Conservation (phyloP, 1,140 invertebrate species). For the Apis florea region DNA sequence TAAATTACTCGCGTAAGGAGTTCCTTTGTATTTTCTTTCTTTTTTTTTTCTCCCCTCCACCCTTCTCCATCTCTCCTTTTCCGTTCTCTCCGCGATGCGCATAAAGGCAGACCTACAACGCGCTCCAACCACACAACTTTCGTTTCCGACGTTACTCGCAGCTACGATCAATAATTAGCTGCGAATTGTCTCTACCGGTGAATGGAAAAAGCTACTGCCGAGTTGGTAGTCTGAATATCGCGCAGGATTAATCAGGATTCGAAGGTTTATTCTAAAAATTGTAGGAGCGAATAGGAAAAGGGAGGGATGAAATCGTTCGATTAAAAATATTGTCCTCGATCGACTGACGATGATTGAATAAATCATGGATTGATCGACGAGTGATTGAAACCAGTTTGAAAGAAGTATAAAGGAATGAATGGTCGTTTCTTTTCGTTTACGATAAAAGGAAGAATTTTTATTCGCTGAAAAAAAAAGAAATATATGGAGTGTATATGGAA, state of each 20-base stretch:
- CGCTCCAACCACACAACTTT: background rate
- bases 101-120: slow-evolving; percentile 2
- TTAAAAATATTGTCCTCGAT: background rate
- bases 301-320: background rate
- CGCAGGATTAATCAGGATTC: background rate
- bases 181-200: background rate
- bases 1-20: slow-evolving; percentile 26
- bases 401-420: background rate
- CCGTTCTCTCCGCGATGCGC: background rate
- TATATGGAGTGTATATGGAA: background rate
- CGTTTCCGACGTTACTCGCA: slow-evolving; percentile 4
- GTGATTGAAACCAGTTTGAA: background rate
- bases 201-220: background rate
- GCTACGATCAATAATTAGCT: slow-evolving; percentile 37
- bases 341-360: background rate
- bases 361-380: background rate
- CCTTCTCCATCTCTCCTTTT: background rate
- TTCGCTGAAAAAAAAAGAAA: background rate
- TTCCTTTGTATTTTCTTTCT: slow-evolving; percentile 1
- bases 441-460: background rate
- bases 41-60: no score
- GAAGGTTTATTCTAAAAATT: background rate
- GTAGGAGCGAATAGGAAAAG: background rate
- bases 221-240: background rate
- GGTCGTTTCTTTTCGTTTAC: background rate